phyloP scores from a whole-genome alignment of 2,888 invertebrate species.

The Brassicogethes aeneus region DNA sequence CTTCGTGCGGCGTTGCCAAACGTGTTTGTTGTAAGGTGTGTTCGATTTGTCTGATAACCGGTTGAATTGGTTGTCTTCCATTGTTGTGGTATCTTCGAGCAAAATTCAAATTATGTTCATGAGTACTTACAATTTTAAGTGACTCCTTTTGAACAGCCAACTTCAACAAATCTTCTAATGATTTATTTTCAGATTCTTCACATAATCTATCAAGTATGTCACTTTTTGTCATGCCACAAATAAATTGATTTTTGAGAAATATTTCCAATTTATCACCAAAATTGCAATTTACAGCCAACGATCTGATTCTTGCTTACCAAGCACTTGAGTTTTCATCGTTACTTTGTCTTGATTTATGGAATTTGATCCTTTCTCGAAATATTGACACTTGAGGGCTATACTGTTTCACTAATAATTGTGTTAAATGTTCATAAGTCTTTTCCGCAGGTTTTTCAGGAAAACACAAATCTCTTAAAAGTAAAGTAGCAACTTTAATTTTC shows the following conservation, averaged over 20 bases:
- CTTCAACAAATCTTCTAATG: slow-evolving; percentile 1
- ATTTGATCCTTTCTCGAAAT: slow-evolving; percentile 7
- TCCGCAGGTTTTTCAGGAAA: slow-evolving; percentile 5
- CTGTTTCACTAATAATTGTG: slow-evolving; percentile 7
- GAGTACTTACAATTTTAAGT: neutral
- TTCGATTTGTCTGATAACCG: neutral
- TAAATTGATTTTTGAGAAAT: no score
- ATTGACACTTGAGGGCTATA: slow-evolving; percentile 7
- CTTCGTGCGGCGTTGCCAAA: neutral
- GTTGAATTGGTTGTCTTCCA: neutral
- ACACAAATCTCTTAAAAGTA: slow-evolving; percentile 8
- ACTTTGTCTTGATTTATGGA: slow-evolving; percentile 7
- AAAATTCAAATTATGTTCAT: neutral
- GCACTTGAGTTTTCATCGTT: slow-evolving; percentile 4
- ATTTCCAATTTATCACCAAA: no score
- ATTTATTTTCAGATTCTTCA: slow-evolving; percentile 3
- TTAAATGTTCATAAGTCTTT: slow-evolving; percentile 5
- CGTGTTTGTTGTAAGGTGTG: neutral
- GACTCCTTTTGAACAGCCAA: neutral
- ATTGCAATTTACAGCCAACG: slow-evolving; percentile 9
- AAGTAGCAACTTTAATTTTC: slow-evolving; percentile 3
- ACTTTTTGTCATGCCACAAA: slow-evolving; percentile 5
- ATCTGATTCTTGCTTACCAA: slow-evolving; percentile 8
- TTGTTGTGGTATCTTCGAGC: neutral
- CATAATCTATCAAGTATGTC: slow-evolving; percentile 6